Conservation (phyloP, 1,140 invertebrate species). For the Drosophila seguyi region DNA sequence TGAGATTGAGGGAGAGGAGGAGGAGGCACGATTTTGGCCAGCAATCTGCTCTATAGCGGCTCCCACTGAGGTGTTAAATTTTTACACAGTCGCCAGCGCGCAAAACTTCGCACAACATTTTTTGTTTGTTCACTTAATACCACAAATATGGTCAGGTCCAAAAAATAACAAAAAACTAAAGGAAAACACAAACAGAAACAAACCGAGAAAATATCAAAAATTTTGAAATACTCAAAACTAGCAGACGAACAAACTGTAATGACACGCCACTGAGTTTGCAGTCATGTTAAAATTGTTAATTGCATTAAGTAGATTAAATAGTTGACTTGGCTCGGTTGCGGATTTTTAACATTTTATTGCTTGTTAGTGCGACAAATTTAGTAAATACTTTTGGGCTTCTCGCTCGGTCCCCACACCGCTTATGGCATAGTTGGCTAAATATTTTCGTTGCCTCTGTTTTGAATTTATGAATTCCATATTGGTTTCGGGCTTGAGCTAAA, state of each 20-base stretch:
- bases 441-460: constrained; percentile 31
- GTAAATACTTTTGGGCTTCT: constrained; percentile 74
- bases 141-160: constrained; percentile 43
- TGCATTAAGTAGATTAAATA: constrained; percentile 84
- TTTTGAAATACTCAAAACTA: constrained; percentile 60
- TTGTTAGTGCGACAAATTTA: constrained; percentile 84
- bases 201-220: constrained; percentile 20
- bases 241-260: constrained; percentile 43
- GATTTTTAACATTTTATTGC: constrained; percentile 85
- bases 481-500: constrained; percentile 53
- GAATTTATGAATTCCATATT: constrained; percentile 75
- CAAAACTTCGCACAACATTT: constrained; percentile 59
- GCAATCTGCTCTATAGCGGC: constrained; percentile 24
- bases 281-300: constrained; percentile 85
- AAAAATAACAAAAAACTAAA: constrained; percentile 7
- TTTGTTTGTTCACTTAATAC: constrained; percentile 23
- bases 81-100: constrained; percentile 55
- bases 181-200: constrained; percentile 6
- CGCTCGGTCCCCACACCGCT: constrained; percentile 35
- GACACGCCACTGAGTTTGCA: constrained; percentile 67
- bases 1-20: background rate
- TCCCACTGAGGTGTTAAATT: constrained; percentile 57
- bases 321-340: constrained; percentile 61
- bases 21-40: constrained; percentile 22
- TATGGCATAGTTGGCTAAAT: constrained; percentile 55